These are phyloP conservation scores for Phocoena sinus DNA, from an alignment of 2,113 vertebrate species.

Conservation along the genomic window DNA sequence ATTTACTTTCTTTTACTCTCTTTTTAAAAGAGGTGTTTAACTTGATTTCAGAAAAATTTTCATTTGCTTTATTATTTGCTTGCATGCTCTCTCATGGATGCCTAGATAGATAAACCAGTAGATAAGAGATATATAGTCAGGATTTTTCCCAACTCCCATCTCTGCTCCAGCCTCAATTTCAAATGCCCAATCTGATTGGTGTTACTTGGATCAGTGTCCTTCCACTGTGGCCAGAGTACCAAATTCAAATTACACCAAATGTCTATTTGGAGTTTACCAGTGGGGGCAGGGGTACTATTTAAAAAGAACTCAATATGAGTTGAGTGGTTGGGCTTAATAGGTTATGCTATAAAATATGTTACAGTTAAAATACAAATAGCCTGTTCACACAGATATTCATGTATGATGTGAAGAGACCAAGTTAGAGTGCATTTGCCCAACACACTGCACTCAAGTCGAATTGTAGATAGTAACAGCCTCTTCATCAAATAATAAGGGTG, in stretches of 20 bases:
- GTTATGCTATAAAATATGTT: neutral
- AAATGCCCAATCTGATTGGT: neutral
- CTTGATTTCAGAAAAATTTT: neutral
- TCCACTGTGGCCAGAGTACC: neutral
- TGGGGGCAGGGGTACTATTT: neutral
- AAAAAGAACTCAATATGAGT: neutral
- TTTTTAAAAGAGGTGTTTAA: neutral
- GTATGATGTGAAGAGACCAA: neutral
- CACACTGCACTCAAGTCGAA: neutral
- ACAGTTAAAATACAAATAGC: neutral
- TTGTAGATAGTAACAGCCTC: neutral
- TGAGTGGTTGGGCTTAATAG: neutral
- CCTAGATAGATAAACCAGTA: neutral
- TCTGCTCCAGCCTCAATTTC: neutral
- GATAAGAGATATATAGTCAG: neutral
- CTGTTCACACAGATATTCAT: neutral
- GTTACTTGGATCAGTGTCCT: neutral
- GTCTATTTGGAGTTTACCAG: neutral
- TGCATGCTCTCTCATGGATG: neutral
- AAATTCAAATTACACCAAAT: neutral
- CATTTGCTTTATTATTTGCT: neutral
- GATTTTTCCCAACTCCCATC: neutral
- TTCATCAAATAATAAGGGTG: neutral
- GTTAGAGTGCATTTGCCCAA: neutral
- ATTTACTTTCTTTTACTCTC: neutral